These are phyloP conservation scores for Silurus glanis DNA, from an alignment of 2,113 vertebrate genomes.

Conservation along the genomic window DNA sequence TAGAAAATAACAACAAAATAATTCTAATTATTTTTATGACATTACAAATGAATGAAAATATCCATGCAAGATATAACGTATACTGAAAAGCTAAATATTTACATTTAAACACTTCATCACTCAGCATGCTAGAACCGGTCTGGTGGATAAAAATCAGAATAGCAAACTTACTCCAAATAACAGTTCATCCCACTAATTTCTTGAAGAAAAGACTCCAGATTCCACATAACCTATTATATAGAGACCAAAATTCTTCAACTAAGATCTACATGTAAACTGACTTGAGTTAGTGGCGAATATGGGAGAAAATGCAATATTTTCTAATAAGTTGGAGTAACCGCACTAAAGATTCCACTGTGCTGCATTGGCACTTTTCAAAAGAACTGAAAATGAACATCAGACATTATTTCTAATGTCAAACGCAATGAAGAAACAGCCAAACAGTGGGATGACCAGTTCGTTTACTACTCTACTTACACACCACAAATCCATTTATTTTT, in stretches of 20 bases:
- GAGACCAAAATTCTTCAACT: no score
- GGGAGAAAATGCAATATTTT: background rate
- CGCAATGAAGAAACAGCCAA: slow-evolving; percentile 54
- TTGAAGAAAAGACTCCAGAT: background rate
- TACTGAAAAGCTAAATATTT: background rate
- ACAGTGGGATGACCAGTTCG: slow-evolving; percentile 52
- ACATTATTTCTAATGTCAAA: slow-evolving; percentile 41
- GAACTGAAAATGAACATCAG: slow-evolving; percentile 16
- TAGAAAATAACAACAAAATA: background rate
- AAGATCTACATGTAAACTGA: background rate
- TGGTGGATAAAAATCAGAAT: background rate
- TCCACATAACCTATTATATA: background rate
- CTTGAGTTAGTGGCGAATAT: background rate
- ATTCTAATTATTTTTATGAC: background rate
- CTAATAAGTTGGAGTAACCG: slow-evolving; percentile 29
- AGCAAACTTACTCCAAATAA: background rate
- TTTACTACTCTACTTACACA: slow-evolving; percentile 37
- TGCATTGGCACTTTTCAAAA: slow-evolving; percentile 12
- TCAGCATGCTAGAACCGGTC: background rate
- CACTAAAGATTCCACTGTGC: background rate
- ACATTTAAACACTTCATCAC: background rate
- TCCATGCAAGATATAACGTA: background rate
- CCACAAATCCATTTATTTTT: slow-evolving; percentile 53
- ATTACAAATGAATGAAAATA: background rate
- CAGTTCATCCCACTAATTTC: background rate